Evolutionary conservation across 2,888 invertebrate species (phyloP).

Genomic region (Omphaloscelis lunosa): DNA sequence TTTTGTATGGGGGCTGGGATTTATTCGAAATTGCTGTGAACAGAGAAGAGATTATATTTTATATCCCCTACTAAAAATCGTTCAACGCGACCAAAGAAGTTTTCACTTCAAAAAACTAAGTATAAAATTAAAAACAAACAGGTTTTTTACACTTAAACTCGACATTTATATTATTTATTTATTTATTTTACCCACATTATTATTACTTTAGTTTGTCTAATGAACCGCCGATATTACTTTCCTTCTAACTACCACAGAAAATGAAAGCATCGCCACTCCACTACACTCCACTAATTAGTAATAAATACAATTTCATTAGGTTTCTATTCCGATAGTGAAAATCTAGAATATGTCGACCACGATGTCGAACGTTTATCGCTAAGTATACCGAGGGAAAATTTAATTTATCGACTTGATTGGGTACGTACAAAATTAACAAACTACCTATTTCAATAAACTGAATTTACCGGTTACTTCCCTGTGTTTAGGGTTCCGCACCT

Average conservation of each 20-base stretch:
- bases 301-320: conserved; percentile 47
- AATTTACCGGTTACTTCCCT: background rate
- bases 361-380: conserved; percentile 37
- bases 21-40: no score
- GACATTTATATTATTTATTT: no score
- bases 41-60: no score
- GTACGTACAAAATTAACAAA: background rate
- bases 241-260: conserved; percentile 29
- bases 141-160: background rate
- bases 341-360: conserved; percentile 35
- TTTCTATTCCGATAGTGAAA: conserved; percentile 54
- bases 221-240: background rate
- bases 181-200: no score
- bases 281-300: conserved; percentile 39
- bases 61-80: no score
- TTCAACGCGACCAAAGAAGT: no score
- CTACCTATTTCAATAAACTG: background rate
- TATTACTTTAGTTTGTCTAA: background rate
- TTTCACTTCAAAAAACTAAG: no score
- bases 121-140: background rate
- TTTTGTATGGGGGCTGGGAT: no score
- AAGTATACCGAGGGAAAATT: conserved; percentile 30
- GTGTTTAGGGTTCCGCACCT: background rate
- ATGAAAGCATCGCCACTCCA: conserved; percentile 27
- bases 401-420: conserved; percentile 36